These are phyloP conservation scores for Archaeoteleia sp. DNA, from an alignment of 2,888 invertebrate genomes.

Conservation along the genomic window DNA sequence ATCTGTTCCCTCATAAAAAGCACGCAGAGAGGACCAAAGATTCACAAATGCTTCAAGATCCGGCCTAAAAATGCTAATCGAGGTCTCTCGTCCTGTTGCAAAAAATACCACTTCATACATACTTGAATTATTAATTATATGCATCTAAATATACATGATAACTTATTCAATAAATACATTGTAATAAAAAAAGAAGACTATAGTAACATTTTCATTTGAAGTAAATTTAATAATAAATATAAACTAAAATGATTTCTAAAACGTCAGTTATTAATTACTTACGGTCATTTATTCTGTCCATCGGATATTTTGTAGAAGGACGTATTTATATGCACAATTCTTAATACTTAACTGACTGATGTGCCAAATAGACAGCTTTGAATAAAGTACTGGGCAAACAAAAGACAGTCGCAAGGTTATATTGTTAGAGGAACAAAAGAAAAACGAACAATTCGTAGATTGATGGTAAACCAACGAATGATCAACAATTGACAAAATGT, in stretches of 20 bases:
- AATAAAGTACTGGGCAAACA: constrained; percentile 27
- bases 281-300: constrained; percentile 2
- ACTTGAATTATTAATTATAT: no score
- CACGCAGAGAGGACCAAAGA: constrained; percentile 58
- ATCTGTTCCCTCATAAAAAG: constrained; percentile 59
- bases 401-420: constrained; percentile 36
- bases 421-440: constrained; percentile 40
- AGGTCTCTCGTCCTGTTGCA: no score
- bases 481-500: constrained; percentile 37
- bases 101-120: no score
- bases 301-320: no score
- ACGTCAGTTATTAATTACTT: not conserved
- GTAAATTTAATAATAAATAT: not conserved
- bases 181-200: no score
- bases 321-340: not conserved
- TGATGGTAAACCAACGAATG: constrained; percentile 19
- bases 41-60: constrained; percentile 59
- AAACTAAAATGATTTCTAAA: constrained; percentile 5
- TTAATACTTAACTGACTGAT: not conserved
- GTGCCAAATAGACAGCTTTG: constrained; percentile 10
- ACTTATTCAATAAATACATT: no score
- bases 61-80: constrained; percentile 21
- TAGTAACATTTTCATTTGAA: constrained; percentile 4
- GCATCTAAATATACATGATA: no score
- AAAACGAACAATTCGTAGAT: constrained; percentile 14